These are phyloP conservation scores for Drosophila pseudoobscura DNA, from an alignment of 1,140 invertebrate genomes.

Conservation along the genomic window DNA sequence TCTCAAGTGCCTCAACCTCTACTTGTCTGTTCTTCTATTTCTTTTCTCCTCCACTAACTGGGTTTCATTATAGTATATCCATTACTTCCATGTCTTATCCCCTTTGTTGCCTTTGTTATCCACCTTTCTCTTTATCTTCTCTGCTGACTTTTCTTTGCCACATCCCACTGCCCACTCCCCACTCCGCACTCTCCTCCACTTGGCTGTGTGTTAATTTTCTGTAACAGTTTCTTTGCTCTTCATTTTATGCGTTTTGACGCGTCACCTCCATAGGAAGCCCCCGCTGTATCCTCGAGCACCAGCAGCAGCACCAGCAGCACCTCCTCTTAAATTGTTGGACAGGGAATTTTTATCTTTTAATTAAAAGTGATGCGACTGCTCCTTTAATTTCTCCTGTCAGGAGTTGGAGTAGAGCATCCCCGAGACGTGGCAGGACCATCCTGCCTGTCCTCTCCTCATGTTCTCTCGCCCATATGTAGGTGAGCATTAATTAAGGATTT, in stretches of 20 bases:
- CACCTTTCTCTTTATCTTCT: conserved; percentile 17
- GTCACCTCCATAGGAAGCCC: conserved; percentile 13
- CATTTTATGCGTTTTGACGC: conserved; percentile 72
- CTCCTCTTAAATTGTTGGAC: conserved; percentile 39
- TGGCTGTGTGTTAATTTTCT: conserved; percentile 66
- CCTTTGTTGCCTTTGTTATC: conserved; percentile 22
- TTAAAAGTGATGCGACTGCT: conserved; percentile 70
- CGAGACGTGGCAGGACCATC: conserved; percentile 7
- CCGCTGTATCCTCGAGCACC: neutral
- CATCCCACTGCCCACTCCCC: no score
- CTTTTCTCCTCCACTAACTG: neutral
- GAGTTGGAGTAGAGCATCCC: neutral
- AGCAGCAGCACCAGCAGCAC: neutral
- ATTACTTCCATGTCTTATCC: neutral
- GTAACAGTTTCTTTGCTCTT: conserved; percentile 66
- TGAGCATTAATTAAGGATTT: conserved; percentile 70
- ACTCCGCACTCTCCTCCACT: neutral
- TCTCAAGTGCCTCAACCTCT: conserved; percentile 5
- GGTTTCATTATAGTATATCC: conserved; percentile 4
- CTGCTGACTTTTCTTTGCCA: neutral
- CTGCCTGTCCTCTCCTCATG: conserved; percentile 5
- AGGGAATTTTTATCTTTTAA: conserved; percentile 78
- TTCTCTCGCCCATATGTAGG: conserved; percentile 13
- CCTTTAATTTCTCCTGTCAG: conserved; percentile 12
- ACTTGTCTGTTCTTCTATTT: conserved; percentile 1